A percentile compares a stretch with the other conserved stretches of the same genome.
These are phyloP conservation scores for Benitochromis conjunctus DNA, from an alignment of 2,113 vertebrate genomes.

Conservation along the genomic window DNA sequence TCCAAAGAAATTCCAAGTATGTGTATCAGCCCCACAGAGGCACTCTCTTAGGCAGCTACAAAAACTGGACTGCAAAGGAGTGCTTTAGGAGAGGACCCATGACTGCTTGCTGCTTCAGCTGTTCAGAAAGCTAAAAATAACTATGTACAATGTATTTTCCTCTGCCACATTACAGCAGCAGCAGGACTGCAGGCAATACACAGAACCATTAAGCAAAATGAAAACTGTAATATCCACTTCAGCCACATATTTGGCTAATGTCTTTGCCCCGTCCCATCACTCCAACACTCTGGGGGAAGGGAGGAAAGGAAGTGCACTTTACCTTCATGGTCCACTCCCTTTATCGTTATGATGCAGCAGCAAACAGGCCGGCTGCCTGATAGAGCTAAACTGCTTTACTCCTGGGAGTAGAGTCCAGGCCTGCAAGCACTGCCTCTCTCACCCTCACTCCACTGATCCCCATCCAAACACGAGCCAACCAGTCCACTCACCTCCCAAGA, in stretches of 20 bases:
- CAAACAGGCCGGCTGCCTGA: background rate
- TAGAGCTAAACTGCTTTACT: conserved; percentile 18
- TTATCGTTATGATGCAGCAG: conserved; percentile 41
- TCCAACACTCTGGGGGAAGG: background rate
- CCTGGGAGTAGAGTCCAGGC: background rate
- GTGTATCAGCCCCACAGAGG: background rate
- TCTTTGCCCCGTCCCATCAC: background rate
- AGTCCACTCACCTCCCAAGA: background rate
- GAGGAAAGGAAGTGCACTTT: conserved; percentile 54
- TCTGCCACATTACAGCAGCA: background rate
- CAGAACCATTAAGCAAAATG: background rate
- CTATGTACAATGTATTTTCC: background rate
- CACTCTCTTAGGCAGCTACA: background rate
- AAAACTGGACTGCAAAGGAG: conserved; percentile 11
- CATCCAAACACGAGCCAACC: conserved; percentile 5
- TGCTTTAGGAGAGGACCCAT: background rate
- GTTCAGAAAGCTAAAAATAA: conserved; percentile 66
- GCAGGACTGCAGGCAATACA: background rate
- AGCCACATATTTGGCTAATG: background rate
- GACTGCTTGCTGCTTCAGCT: conserved; percentile 55
- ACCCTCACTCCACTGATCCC: conserved; percentile 17
- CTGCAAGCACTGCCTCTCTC: conserved; percentile 19
- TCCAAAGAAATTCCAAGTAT: background rate
- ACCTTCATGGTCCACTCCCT: conserved; percentile 65
- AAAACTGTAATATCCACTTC: background rate